Conservation (phyloP, 2,797 vertebrate species). For the Chaunax sp. region DNA sequence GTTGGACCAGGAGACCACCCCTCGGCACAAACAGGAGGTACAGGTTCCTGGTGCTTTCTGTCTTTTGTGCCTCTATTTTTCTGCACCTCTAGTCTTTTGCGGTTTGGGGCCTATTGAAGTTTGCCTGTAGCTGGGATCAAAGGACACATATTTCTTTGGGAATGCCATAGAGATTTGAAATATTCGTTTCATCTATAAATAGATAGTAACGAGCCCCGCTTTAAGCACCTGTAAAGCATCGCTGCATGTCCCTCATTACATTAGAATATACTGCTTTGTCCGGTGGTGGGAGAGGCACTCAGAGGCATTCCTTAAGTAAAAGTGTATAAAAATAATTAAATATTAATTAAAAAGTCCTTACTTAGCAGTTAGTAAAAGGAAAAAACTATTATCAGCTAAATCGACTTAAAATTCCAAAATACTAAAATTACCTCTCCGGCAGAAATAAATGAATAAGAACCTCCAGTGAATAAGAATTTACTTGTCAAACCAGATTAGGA, state of each 20-base stretch:
- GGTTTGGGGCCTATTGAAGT: slow-evolving; percentile 5
- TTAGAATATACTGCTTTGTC: background rate
- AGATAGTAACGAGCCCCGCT: background rate
- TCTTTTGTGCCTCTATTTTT: slow-evolving; percentile 14
- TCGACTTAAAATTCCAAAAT: too few species aligned
- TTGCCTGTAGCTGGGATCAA: slow-evolving; percentile 14
- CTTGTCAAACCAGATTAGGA: background rate
- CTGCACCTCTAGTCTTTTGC: slow-evolving; percentile 3
- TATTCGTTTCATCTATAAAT: background rate
- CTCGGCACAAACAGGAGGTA: slow-evolving; percentile 98
- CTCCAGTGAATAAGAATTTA: background rate
- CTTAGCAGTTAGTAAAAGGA: too few species aligned
- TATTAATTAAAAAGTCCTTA: background rate
- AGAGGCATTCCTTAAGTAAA: background rate
- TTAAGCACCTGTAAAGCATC: slow-evolving; percentile 1
- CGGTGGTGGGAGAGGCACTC: slow-evolving; percentile 1
- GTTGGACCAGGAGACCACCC: slow-evolving; percentile 95
- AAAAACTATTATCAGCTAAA: too few species aligned
- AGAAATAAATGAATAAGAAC: too few species aligned
- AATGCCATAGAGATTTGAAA: slow-evolving; percentile 23
- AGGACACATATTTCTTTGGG: slow-evolving; percentile 10
- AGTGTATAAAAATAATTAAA: background rate
- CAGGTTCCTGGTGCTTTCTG: slow-evolving; percentile 55
- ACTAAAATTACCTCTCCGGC: background rate
- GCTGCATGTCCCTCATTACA: background rate